Evolutionary conservation across 2,797 vertebrate genomes (phyloP).

Genomic region (Sebastes iracundus): DNA sequence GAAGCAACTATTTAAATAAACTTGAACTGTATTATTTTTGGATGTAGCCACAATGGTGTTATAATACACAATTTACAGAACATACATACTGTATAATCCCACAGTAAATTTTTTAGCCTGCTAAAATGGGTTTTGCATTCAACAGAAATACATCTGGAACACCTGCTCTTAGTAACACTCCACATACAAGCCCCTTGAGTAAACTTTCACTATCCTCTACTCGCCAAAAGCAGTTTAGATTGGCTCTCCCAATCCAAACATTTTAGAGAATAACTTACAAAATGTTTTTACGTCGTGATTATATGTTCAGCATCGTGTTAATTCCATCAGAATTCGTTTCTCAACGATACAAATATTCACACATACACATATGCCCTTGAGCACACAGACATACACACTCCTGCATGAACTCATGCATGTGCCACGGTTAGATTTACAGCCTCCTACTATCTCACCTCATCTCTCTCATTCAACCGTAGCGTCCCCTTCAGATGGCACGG

Average conservation of each 20-base stretch:
- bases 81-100: background rate
- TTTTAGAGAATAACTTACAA: background rate
- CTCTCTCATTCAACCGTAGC: conserved; percentile 60
- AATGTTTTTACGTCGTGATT: conserved; percentile 33
- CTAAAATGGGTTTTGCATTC: conserved; percentile 23
- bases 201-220: conserved; percentile 21
- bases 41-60: conserved; percentile 1
- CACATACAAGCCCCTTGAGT: conserved; percentile 20
- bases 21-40: conserved; percentile 22
- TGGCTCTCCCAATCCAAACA: conserved; percentile 23
- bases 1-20: conserved; percentile 13
- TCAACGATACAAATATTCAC: conserved; percentile 3
- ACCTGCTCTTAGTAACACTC: conserved; percentile 34
- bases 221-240: conserved; percentile 44
- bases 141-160: conserved; percentile 28
- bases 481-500: conserved; percentile 57
- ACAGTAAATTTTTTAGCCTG: background rate
- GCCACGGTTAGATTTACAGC: conserved; percentile 67
- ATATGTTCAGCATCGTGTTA: conserved; percentile 15
- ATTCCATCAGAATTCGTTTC: conserved; percentile 15
- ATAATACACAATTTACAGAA: conserved; percentile 15
- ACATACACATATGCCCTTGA: background rate
- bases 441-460: conserved; percentile 72
- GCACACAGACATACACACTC: conserved; percentile 20
- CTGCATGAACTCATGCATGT: conserved; percentile 55